A percentile compares a stretch with the other conserved stretches of the same genome.
Evolutionary conservation across 2,888 invertebrate species (phyloP).

Genomic region (Temnothorax ravouxi): DNA sequence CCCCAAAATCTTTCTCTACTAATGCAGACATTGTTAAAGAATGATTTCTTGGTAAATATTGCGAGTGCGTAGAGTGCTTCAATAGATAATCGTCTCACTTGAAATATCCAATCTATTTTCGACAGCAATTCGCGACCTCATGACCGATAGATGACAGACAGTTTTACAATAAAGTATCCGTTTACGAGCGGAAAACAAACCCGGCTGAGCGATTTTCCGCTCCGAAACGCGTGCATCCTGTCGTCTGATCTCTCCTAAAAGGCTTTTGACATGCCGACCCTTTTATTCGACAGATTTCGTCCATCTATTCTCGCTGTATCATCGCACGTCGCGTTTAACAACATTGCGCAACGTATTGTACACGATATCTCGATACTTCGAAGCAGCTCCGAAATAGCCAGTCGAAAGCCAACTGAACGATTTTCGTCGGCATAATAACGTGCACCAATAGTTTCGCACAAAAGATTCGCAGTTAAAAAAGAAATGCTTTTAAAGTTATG

Average conservation of each 20-base stretch:
- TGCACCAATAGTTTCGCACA: not conserved
- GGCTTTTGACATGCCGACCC: constrained; percentile 37
- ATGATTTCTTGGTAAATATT: not conserved
- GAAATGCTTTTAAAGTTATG: not conserved
- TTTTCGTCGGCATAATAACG: not conserved
- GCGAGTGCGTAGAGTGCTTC: not conserved
- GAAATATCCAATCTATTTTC: not conserved
- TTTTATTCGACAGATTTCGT: constrained; percentile 40
- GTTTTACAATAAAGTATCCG: constrained; percentile 2
- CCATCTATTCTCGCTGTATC: constrained; percentile 18
- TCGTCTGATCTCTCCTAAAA: constrained; percentile 32
- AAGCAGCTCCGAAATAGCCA: constrained; percentile 2
- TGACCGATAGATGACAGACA: not conserved
- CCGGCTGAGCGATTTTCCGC: constrained; percentile 20
- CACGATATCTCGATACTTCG: constrained; percentile 11
- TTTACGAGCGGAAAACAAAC: constrained; percentile 37
- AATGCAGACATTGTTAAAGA: not conserved
- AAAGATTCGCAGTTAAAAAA: not conserved
- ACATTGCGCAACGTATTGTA: not conserved
- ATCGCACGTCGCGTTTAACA: constrained; percentile 20
- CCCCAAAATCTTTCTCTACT: not conserved
- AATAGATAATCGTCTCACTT: not conserved
- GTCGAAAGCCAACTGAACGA: not conserved
- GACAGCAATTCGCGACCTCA: not conserved
- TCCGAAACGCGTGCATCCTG: not conserved